A percentile compares a stretch with the other conserved stretches of the same genome.
phyloP scores from a whole-genome alignment of 2,888 invertebrate species.

The Calephelis perditalis region DNA sequence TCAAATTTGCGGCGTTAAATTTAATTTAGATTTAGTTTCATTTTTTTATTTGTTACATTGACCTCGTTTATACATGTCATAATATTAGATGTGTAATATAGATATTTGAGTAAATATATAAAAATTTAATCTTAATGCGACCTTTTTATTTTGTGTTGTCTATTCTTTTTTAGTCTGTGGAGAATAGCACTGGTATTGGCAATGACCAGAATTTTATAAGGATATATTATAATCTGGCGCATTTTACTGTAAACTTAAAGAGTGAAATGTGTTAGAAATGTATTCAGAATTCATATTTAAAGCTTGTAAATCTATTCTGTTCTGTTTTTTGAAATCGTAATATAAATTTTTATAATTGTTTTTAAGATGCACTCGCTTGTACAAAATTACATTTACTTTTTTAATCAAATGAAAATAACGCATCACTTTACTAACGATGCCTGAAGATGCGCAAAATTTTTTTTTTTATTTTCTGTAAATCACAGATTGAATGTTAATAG shows the following conservation, averaged over 20 bases:
- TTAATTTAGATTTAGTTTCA: slow-evolving; percentile 50
- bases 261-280: too few species aligned
- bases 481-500: not conserved
- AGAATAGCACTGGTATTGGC: slow-evolving; percentile 9
- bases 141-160: slow-evolving; percentile 45
- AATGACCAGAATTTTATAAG: not conserved
- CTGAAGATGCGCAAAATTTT: not conserved
- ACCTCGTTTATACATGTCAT: slow-evolving; percentile 64
- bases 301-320: too few species aligned
- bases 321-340: too few species aligned
- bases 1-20: slow-evolving; percentile 44
- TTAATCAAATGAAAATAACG: too few species aligned
- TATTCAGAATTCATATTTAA: too few species aligned
- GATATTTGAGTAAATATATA: slow-evolving; percentile 54
- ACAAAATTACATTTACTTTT: too few species aligned
- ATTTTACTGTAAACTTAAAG: not conserved
- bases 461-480: not conserved
- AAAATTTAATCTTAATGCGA: slow-evolving; percentile 29
- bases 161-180: slow-evolving; percentile 34
- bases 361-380: too few species aligned
- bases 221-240: slow-evolving; percentile 7
- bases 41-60: slow-evolving; percentile 50
- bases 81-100: slow-evolving; percentile 68
- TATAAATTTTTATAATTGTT: too few species aligned
- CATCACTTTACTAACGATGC: too few species aligned